Conservation (phyloP, 1,140 invertebrate genomes). For the Calosoma granatense region DNA sequence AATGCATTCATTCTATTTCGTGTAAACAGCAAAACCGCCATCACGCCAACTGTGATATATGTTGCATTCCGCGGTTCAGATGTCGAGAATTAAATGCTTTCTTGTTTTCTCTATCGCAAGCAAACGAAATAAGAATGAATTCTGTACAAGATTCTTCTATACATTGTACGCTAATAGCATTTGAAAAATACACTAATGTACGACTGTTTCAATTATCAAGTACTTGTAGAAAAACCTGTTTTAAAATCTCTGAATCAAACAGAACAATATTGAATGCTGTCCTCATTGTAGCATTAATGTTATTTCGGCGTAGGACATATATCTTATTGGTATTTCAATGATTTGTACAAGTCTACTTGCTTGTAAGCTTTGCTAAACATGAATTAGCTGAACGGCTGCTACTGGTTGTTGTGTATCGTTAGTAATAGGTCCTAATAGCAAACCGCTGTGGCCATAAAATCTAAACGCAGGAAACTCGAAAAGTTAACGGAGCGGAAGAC, state of each 20-base stretch:
- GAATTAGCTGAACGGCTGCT: no score
- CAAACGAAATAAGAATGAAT: not conserved
- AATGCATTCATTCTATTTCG: conserved; percentile 21
- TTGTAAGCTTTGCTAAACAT: not conserved
- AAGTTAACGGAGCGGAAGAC: conserved; percentile 9
- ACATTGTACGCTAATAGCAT: not conserved
- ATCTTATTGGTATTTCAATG: not conserved
- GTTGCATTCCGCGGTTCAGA: not conserved
- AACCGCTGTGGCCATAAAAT: conserved; percentile 8
- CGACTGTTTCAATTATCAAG: not conserved
- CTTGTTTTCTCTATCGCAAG: conserved; percentile 1
- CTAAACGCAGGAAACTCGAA: conserved; percentile 15
- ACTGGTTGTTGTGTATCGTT: no score
- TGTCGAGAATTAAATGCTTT: not conserved
- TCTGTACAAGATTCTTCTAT: conserved; percentile 8
- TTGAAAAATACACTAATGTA: not conserved
- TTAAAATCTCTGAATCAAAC: not conserved
- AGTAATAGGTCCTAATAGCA: conserved; percentile 16
- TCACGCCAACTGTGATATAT: conserved; percentile 8
- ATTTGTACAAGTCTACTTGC: not conserved
- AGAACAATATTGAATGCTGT: not conserved
- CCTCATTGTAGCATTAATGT: no score
- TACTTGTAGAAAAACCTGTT: not conserved
- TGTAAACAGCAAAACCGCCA: conserved; percentile 16
- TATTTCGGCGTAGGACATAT: not conserved